These are phyloP conservation scores for Dolichopus griseipennis DNA, from an alignment of 2,888 invertebrate species.

Conservation along the genomic window DNA sequence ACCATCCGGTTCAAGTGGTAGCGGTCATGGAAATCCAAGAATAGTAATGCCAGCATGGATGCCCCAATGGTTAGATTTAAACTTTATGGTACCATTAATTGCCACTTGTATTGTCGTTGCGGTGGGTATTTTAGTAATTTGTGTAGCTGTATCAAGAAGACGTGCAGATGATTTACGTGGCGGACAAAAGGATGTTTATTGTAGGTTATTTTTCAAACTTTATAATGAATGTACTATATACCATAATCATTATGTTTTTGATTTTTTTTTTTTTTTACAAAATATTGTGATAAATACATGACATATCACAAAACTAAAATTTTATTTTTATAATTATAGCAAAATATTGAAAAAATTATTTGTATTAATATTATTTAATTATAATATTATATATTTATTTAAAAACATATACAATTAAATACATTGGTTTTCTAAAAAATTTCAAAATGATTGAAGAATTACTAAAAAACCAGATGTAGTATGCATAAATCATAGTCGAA, in stretches of 20 bases:
- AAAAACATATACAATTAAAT: too few species aligned
- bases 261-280: slow-evolving; percentile 12
- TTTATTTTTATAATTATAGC: too few species aligned
- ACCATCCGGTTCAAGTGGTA: slow-evolving; percentile 49
- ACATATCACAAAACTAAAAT: neutral
- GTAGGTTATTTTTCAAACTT: slow-evolving; percentile 53
- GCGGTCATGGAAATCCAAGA: slow-evolving; percentile 44
- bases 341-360: neutral
- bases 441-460: too few species aligned
- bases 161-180: slow-evolving; percentile 71
- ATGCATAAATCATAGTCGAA: too few species aligned
- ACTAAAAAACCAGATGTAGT: too few species aligned
- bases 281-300: slow-evolving; percentile 1
- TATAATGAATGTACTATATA: slow-evolving; percentile 15
- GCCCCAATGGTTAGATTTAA: slow-evolving; percentile 79
- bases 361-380: too few species aligned
- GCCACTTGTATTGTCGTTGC: slow-evolving; percentile 84
- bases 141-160: slow-evolving; percentile 75
- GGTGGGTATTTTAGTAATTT: slow-evolving; percentile 83
- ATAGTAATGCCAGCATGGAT: slow-evolving; percentile 62
- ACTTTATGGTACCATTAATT: slow-evolving; percentile 81
- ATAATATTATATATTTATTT: too few species aligned
- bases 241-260: neutral
- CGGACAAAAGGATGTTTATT: slow-evolving; percentile 67
- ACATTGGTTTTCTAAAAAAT: too few species aligned